Percentiles rank a stretch among this genome's conserved stretches.
Evolutionary conservation across 2,113 vertebrate species (phyloP).

Genomic region (Tupaia chinensis): DNA sequence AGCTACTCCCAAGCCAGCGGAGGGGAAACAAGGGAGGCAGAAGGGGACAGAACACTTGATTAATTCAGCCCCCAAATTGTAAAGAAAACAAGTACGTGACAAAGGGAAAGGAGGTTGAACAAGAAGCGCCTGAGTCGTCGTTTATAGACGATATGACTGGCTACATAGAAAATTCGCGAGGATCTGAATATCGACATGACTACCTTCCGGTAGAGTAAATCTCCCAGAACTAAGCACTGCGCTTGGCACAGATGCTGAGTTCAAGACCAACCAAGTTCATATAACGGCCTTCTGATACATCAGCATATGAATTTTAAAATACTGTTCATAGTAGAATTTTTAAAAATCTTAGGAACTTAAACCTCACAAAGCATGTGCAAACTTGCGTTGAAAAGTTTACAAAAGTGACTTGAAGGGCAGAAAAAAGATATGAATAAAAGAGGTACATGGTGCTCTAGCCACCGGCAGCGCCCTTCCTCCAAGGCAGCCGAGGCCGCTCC

Average conservation of each 20-base stretch:
- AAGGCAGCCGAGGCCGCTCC: neutral
- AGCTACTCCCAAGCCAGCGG: neutral
- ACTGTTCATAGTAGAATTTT: neutral
- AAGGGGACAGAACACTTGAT: neutral
- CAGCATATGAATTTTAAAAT: neutral
- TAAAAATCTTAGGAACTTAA: neutral
- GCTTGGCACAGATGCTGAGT: neutral
- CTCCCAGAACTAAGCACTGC: neutral
- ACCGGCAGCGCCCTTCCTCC: neutral
- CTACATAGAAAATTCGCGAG: neutral
- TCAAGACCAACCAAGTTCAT: neutral
- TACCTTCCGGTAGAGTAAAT: neutral
- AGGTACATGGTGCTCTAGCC: neutral
- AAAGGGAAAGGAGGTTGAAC: neutral
- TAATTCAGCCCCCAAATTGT: neutral
- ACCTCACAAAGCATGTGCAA: neutral
- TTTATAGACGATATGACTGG: slow-evolving; percentile 5
- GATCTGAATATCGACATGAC: neutral
- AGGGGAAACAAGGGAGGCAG: neutral
- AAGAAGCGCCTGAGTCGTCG: neutral
- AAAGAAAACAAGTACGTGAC: neutral
- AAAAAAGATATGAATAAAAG: neutral
- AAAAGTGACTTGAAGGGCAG: neutral
- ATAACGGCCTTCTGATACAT: neutral
- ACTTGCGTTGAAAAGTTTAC: neutral